Conservation (phyloP, 2,797 vertebrate species). For the Uromys caudimaculatus region DNA sequence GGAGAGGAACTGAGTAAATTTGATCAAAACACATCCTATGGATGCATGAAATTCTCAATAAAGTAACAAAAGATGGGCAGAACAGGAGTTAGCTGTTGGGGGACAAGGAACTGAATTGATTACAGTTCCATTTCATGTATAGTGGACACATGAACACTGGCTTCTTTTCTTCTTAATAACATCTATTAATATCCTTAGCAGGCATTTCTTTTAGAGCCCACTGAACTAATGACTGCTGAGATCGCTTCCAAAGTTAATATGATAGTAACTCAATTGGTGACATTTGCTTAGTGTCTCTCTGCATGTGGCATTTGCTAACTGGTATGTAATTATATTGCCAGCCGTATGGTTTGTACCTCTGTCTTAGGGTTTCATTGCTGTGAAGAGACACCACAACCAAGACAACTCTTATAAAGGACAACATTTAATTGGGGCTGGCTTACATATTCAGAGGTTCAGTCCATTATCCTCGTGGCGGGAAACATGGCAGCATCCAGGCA, state of each 20-base stretch:
- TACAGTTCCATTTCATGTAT: neutral
- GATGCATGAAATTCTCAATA: neutral
- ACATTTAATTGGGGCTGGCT: no score
- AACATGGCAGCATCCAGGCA: no score
- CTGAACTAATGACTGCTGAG: neutral
- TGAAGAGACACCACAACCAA: no score
- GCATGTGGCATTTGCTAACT: neutral
- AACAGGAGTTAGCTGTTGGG: neutral
- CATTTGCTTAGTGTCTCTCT: neutral
- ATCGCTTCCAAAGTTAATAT: neutral
- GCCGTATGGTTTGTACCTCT: neutral
- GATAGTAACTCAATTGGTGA: neutral
- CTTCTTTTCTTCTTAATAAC: conserved; percentile 1
- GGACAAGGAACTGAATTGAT: neutral
- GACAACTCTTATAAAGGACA: no score
- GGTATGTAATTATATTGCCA: neutral
- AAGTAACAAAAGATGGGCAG: neutral
- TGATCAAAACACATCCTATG: neutral
- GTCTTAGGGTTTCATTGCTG: no score
- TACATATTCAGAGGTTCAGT: no score
- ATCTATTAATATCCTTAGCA: neutral
- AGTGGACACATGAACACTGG: neutral
- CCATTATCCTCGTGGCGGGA: no score
- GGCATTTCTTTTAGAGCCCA: neutral
- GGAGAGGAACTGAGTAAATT: neutral